These are phyloP conservation scores for Strix occidentalis DNA, from an alignment of 2,797 vertebrate species.

Conservation along the genomic window DNA sequence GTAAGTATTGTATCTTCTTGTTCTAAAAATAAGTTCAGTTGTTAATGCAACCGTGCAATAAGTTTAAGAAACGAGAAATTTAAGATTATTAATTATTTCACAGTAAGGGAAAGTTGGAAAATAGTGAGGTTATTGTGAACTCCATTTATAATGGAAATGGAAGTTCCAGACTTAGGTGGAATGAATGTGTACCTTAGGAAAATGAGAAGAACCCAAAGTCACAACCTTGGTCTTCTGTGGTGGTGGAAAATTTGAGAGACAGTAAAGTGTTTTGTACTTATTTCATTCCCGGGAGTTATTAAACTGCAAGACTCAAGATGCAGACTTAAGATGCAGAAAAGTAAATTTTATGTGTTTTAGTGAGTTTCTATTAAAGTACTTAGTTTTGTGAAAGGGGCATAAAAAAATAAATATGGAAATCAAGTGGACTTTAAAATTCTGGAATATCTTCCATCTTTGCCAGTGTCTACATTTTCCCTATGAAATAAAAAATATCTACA, in stretches of 20 bases:
- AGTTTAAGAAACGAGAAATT: not conserved
- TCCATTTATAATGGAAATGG: not conserved
- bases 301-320: not conserved
- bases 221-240: not conserved
- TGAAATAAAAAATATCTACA: not conserved
- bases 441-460: not conserved
- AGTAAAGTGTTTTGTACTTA: not conserved
- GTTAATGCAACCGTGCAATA: not conserved
- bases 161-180: not conserved
- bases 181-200: not conserved
- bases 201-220: not conserved
- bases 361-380: not conserved
- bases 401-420: not conserved
- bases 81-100: not conserved
- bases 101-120: not conserved
- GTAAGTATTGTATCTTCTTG: conserved; percentile 76
- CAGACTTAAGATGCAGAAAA: no score
- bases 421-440: not conserved
- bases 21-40: not conserved
- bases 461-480: not conserved
- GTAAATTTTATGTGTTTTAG: not conserved
- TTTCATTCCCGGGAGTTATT: not conserved
- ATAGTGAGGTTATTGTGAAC: not conserved
- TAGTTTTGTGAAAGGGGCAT: not conserved
- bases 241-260: not conserved